Evolutionary conservation across 2,113 vertebrate species (phyloP), one percentile per base, ranked within the genome.

Genomic region (Edolisoma coerulescens): DNA sequence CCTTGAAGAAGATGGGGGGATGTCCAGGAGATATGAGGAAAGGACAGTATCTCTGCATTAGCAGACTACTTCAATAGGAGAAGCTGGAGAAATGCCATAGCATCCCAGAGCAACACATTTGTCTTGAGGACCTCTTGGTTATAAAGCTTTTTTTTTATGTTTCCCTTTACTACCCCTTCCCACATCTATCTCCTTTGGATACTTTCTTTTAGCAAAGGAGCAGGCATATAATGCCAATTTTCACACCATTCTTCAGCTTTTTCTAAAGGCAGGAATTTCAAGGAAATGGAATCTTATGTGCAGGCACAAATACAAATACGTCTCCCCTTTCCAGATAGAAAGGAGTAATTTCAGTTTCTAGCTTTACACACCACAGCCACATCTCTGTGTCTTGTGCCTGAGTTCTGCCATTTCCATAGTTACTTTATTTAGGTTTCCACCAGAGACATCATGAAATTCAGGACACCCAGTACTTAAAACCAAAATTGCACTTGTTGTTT

Each of bases 61-160:
- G 61, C 69, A 97, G 92, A 97, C 76, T 97, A 41, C 87, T 98
- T 97, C 95, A 96, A 92, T 96, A 97, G 89, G 54, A 95, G 61
- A 76, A 69, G 39, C 85, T 98, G 97, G 93, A 97, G 27, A 39
- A 20, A 24, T 56, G 92, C 96, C 96, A 97, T 81, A 64, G 14
- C 81, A 95, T 95, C 97, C 83, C 91, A 88, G 52, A 92, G 63
- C 37, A 86, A 83, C 76, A n/a, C 8, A 9, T 93, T 95, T 90
- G 13, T 77, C 83, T 94, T 94, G n/a, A 90, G 71, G 81, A 97
- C 79, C 52, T 91, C 61, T 93, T 77, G 9, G n/a, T 93, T 88
- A 41, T 56, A 60, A 84, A n/a, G 4, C 1, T 74, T 96, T 61
- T 56, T 14, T 33, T 73, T 78, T 41, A 44, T 71, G 74, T 73